Base-by-base conservation (phyloP, 2,797 vertebrate genomes). In the Gambusia yucatana region DNA sequence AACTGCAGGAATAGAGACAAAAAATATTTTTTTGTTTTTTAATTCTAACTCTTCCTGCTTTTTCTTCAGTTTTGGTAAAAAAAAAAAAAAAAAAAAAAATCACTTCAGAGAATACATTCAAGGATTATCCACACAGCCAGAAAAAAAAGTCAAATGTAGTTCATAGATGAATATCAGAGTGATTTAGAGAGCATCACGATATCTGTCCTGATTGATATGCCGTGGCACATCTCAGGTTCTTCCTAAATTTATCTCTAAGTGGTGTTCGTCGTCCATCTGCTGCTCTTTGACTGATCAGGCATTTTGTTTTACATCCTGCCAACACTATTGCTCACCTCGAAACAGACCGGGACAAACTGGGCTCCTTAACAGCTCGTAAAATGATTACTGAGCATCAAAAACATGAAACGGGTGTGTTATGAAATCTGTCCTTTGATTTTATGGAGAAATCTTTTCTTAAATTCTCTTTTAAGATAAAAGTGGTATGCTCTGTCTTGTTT, bases 291-390 rank as follows among this genome's bases (percentile, higher is more conserved):
- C 80, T 83, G 78, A 88, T 82, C 73, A 69, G 73, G 43, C 80
- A 82, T 84, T 87, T 85, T 80, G 74, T 78, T 78, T 80, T 72
- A 61, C 25, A 39, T 46, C 52, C 50, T 65, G 81, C 67, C 84
- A 83, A 85, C 72, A 79, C 61, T 17, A 25, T 1, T 63, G 72
- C 81, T 72, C 41, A 76, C 47, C 71, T 14, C 61, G 3, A 47
- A 70, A 48, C 52, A 65, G 48, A 50, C 47, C 6, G 1, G 20
- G 8, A 41, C 33, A 67, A 41, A 10, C 63, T 41, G 28, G 22
- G 61, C 28, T n/a, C 16, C 71, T 72, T 63, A 47, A 61, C 17
- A 52, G 61, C 30, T 70, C 43, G 69, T 48, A 30, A 69, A 13
- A 76, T 52, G 17, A 72, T 57, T 75, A 1, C 36, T 46, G 61